Evolutionary conservation across 2,797 vertebrate species (phyloP).

Genomic region (Chlorospingus flavigularis): DNA sequence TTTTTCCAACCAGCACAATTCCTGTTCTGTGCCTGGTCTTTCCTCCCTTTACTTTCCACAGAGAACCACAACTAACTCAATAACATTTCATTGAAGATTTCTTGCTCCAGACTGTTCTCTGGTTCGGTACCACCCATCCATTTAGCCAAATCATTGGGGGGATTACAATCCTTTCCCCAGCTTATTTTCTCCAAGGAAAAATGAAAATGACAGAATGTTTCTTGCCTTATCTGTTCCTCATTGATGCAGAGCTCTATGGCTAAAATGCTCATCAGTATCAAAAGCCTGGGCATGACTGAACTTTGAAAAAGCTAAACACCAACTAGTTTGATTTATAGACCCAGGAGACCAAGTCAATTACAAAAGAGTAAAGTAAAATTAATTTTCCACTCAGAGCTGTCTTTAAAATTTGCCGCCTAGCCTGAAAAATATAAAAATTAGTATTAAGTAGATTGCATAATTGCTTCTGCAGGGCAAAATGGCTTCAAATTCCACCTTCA

Average conservation of each 20-base stretch:
- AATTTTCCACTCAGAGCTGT: constrained; percentile 18
- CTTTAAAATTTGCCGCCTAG: neutral
- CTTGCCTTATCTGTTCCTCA: neutral
- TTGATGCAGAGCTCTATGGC: neutral
- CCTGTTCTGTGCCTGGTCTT: neutral
- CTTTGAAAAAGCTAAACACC: constrained; percentile 9
- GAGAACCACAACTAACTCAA: neutral
- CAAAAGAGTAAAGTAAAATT: constrained; percentile 18
- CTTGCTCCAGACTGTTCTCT: neutral
- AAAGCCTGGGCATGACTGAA: neutral
- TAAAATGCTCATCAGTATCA: neutral
- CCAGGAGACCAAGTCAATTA: neutral
- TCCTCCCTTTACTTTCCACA: neutral
- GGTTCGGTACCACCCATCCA: neutral
- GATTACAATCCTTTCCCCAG: neutral
- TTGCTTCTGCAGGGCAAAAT: neutral
- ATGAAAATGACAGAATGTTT: neutral
- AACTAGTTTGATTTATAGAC: constrained; percentile 31
- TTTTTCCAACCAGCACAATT: neutral
- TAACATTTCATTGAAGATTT: neutral
- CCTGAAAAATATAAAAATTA: neutral
- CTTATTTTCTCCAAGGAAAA: neutral
- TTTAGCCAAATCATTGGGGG: neutral
- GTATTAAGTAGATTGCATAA: neutral
- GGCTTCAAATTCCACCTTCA: neutral